Percentiles rank a stretch among this genome's conserved stretches.
phyloP scores from a whole-genome alignment of 2,113 vertebrate species.

The human (Homo sapiens) region DNA sequence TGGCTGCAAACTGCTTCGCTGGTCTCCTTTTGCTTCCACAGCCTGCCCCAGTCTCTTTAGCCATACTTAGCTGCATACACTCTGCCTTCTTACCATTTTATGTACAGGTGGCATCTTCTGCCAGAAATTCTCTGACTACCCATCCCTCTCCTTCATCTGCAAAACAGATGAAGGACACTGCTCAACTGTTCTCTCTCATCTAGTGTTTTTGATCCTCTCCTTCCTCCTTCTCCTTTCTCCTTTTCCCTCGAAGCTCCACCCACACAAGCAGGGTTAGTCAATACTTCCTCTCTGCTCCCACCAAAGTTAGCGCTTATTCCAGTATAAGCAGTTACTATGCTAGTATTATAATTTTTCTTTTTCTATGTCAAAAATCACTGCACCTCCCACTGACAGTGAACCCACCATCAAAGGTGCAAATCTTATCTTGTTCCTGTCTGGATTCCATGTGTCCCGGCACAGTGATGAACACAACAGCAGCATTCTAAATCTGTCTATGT shows the following conservation, averaged over 20 bases:
- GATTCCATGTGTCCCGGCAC: neutral
- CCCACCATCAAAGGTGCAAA: neutral
- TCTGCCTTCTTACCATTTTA: neutral
- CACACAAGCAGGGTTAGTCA: neutral
- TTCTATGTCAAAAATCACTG: neutral
- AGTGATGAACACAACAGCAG: neutral
- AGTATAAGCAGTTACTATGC: neutral
- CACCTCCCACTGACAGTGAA: neutral
- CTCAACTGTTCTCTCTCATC: neutral
- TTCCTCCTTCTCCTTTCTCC: neutral
- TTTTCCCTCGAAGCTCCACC: neutral
- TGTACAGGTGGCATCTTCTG: neutral
- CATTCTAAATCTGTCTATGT: neutral
- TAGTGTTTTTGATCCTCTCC: neutral
- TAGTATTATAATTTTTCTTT: neutral
- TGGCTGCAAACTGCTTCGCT: neutral
- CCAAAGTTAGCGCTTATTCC: neutral
- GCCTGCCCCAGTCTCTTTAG: neutral
- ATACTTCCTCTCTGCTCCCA: neutral
- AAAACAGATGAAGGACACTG: neutral
- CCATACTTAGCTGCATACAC: neutral
- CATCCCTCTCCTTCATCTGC: neutral
- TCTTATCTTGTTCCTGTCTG: neutral
- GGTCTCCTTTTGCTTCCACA: neutral
- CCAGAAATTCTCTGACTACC: neutral